Evolutionary conservation across 1,140 invertebrate genomes (phyloP).

Genomic region (Eulimnadia texana): DNA sequence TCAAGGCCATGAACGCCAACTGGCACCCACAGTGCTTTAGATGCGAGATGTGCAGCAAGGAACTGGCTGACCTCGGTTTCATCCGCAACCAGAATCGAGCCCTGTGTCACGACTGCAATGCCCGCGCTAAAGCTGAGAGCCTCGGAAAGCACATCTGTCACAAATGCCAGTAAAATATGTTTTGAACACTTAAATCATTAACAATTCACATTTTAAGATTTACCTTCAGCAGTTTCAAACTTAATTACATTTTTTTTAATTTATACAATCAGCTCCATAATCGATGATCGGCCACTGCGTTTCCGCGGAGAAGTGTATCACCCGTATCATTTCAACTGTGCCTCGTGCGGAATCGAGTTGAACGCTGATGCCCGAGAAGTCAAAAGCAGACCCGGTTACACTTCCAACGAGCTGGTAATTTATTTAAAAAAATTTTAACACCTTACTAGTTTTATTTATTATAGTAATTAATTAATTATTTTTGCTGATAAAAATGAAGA

Average conservation of each 20-base stretch:
- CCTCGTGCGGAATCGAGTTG: conserved; percentile 68
- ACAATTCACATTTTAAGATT: conserved; percentile 20
- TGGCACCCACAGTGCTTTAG: conserved; percentile 98
- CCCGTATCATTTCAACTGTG: conserved; percentile 98
- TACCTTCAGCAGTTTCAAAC: background rate
- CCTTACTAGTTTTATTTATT: background rate
- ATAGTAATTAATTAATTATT: conserved; percentile 28
- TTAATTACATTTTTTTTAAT: background rate
- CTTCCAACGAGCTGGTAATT: conserved; percentile 64
- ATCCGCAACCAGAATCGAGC: conserved; percentile 86
- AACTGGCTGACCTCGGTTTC: conserved; percentile 92
- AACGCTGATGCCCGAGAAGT: conserved; percentile 65
- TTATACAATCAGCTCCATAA: conserved; percentile 56
- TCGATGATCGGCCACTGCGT: conserved; percentile 90
- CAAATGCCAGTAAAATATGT: conserved; percentile 81
- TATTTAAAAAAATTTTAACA: background rate
- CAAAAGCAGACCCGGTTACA: conserved; percentile 71
- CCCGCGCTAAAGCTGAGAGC: conserved; percentile 84
- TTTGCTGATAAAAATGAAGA: no score
- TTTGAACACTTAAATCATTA: background rate
- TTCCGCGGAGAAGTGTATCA: conserved; percentile 96
- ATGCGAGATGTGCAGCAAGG: conserved; percentile 80
- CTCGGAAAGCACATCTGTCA: conserved; percentile 94
- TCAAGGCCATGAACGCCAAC: conserved; percentile 97
- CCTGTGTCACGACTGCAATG: conserved; percentile 93